A percentile compares a stretch with the other conserved stretches of the same genome.
These are phyloP conservation scores for Drosophila nigromelanica DNA, from an alignment of 1,140 invertebrate species.

Conservation along the genomic window DNA sequence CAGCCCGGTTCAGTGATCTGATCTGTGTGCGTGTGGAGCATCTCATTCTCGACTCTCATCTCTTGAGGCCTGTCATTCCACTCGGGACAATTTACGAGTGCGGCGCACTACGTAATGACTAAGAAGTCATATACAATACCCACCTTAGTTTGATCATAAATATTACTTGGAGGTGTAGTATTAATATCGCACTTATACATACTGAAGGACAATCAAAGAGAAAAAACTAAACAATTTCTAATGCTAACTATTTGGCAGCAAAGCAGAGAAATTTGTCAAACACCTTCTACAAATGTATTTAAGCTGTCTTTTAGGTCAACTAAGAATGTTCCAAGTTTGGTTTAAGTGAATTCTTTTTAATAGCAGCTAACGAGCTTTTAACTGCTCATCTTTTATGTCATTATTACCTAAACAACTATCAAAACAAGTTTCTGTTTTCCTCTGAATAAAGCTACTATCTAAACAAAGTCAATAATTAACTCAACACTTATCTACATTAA, in stretches of 20 bases:
- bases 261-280: not conserved
- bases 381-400: slow-evolving; percentile 1
- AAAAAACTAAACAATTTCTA: not conserved
- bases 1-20: slow-evolving; percentile 65
- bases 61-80: slow-evolving; percentile 23
- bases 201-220: not conserved
- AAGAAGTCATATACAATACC: too few species aligned
- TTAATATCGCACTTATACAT: not conserved
- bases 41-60: slow-evolving; percentile 17
- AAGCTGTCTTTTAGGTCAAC: not conserved
- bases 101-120: slow-evolving; percentile 26
- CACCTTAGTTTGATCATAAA: too few species aligned
- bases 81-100: slow-evolving; percentile 54
- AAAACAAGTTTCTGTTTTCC: not conserved
- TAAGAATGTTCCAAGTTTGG: not conserved
- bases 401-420: not conserved
- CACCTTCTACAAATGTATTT: not conserved
- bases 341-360: not conserved
- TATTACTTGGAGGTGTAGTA: not conserved
- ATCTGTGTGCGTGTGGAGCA: slow-evolving; percentile 25
- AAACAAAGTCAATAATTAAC: too few species aligned
- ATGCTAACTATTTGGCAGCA: not conserved
- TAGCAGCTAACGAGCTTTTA: slow-evolving; percentile 39
- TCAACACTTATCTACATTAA: too few species aligned
- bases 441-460: not conserved